Evolutionary conservation across 30 jellyfish, hydroid and myxozoan species (phyloP).

Genomic region (Calvadosia cruxmelitensis): DNA sequence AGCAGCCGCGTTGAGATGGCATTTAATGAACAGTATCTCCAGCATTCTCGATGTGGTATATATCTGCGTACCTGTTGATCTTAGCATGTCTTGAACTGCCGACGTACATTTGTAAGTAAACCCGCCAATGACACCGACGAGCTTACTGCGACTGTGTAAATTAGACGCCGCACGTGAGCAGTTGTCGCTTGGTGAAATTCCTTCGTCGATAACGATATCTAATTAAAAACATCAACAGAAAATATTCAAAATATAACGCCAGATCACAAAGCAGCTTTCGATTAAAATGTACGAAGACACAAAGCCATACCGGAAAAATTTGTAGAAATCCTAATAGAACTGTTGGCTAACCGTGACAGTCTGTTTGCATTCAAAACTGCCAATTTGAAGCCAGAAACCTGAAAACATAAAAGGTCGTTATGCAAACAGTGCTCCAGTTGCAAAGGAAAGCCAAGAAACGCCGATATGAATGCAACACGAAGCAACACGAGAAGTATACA

Average conservation of each 20-base stretch:
- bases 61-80: slow-evolving; percentile 21
- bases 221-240: not conserved
- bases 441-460: too few relatives aligned
- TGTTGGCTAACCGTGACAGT: slow-evolving; percentile 14
- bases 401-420: not conserved
- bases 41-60: not conserved
- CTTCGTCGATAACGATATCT: slow-evolving; percentile 26
- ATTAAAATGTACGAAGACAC: not conserved
- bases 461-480: too few relatives aligned
- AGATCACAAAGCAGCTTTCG: not conserved
- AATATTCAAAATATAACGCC: not conserved
- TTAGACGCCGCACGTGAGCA: slow-evolving; percentile 31
- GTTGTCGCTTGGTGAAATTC: not conserved
- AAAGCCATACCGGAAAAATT: slow-evolving; percentile 27
- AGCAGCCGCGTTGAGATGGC: too few relatives aligned
- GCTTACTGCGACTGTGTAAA: not conserved
- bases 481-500: too few relatives aligned
- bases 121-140: slow-evolving; percentile 74
- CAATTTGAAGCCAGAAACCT: slow-evolving; percentile 41
- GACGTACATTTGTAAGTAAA: slow-evolving; percentile 56
- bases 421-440: too few relatives aligned
- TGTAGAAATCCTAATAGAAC: slow-evolving; percentile 18
- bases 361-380: slow-evolving; percentile 40
- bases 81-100: slow-evolving; percentile 28
- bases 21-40: too few relatives aligned